Base-by-base conservation (phyloP, 53 echinoderm and acorn worm species). In the Holothuria scabra region DNA sequence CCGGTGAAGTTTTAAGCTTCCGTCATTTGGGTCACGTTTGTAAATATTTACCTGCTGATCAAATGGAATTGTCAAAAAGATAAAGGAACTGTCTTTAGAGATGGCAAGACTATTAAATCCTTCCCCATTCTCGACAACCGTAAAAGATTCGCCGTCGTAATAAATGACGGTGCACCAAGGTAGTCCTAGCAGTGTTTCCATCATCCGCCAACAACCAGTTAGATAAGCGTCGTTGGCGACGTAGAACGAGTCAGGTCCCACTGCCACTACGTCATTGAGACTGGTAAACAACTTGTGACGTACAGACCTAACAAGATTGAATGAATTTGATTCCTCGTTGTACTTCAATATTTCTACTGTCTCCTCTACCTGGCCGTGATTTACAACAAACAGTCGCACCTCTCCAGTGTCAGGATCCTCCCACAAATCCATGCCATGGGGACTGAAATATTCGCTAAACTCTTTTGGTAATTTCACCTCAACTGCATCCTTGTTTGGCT, bases 101-200 rank as follows among this genome's bases (percentile, higher is more conserved):
- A 81, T 31, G 14, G 64, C 63, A 9, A 63, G 5, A 24, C 81
- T 63, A 33, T 81, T 81, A 10, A 38, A 63, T 38, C 35, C 81
- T 10, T 22, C 25, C 31, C 59, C 60, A 20, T 60, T n/a, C 8
- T 35, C 20, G n/a, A 59, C 84, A 3, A 26, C 7, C 20, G 32
- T 64, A 10, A 56, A 67, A 16, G 57, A 46, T n/a, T 74, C 59
- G 8, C 86, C 88, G 56, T 93, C 91, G 81, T 91, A 93, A 57
- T 81, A 89, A 2, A 89, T 87, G 32, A 93, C 86, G 33, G 61
- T 86, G 20, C 84, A 83, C 84, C 83, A 84, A 3, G 84, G 78
- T 2, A 87, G 62, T 5, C 56, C 35, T 0, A 89, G 25, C 21
- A 93, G 16, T 4, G 55, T 9, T 68, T 93, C 94, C 25, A 89